Base-by-base conservation (phyloP, 2,888 invertebrate species). In the Stenodema calcarata region DNA sequence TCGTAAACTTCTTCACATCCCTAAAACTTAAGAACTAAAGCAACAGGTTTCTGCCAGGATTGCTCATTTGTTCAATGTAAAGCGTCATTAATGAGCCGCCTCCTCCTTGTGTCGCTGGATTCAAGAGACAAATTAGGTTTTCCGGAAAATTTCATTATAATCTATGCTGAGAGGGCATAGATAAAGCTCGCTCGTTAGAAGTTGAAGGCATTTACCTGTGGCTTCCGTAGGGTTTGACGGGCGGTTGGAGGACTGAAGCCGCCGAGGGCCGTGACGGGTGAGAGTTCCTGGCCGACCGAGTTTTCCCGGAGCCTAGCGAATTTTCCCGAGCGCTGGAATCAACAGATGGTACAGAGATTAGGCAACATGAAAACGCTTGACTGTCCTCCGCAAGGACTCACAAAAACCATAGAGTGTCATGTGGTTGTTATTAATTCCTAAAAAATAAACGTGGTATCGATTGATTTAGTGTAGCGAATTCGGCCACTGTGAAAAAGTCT, bases 141-240 rank as follows among this genome's bases (percentile, higher is more conserved):
- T 2, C 35, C 7, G 2, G 35, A 7, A 35, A 35, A 35, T 35
- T 2, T 2, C 7, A 35, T 35, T 35, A 35, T 35, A 7, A 2
- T 35, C 35, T 35, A 35, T 35, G 35, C 35, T 35, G 35, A 35
- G 35, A 35, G 7, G 2, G 35, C 35, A 35, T 35, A 35, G 35
- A 50, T 62, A 12, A 62, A 62, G 54, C 62, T 62, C 62, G 62
- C 28, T 11, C 80, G 28, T 27, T 80, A 47, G 27, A 50, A 50
- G 30, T 80, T 44, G 50, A 30, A 50, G 1, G 54, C 16, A 30
- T 78, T 80, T 80, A 80, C 80, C 80, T 80, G 80, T 14, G 30
- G 80, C 54, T 50, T 80, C 80, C 80, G 80, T 41, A 4, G 50
- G 16, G 80, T 80, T 80, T 54, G 50, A 54, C 28, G 44, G 50